These are phyloP conservation scores for Botia almorhae DNA, from an alignment of 2,797 vertebrate species.

Conservation along the genomic window DNA sequence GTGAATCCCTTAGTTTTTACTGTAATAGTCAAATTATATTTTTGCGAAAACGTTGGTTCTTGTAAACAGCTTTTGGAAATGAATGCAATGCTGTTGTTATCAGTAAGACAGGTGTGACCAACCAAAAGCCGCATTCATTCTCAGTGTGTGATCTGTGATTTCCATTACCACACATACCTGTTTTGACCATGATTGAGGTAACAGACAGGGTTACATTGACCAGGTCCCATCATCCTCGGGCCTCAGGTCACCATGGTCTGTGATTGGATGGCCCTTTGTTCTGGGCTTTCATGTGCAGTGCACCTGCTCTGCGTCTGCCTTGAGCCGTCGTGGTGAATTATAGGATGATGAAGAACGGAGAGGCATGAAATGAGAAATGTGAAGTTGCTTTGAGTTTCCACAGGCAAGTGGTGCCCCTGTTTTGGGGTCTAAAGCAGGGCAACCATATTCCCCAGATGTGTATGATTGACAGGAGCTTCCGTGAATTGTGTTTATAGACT, in stretches of 20 bases:
- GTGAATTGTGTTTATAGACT: neutral
- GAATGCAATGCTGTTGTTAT: neutral
- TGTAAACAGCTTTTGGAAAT: neutral
- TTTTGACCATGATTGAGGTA: conserved; percentile 84
- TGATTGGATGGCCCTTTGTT: conserved; percentile 85
- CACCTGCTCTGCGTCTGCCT: conserved; percentile 75
- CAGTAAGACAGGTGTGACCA: conserved; percentile 21
- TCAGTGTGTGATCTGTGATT: conserved; percentile 46
- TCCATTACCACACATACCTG: conserved; percentile 52
- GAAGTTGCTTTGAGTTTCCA: conserved; percentile 50
- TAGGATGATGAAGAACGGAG: conserved; percentile 66
- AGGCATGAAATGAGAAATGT: conserved; percentile 54
- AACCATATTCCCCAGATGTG: conserved; percentile 6
- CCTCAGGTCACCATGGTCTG: conserved; percentile 73
- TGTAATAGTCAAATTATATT: neutral
- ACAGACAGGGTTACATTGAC: conserved; percentile 80
- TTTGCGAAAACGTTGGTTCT: neutral
- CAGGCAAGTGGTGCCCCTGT: conserved; percentile 21
- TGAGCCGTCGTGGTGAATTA: conserved; percentile 85
- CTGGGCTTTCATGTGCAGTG: conserved; percentile 86
- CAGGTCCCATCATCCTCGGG: conserved; percentile 81
- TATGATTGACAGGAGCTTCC: conserved; percentile 14
- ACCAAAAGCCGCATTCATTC: conserved; percentile 1
- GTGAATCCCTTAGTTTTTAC: neutral
- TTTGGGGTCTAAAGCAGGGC: neutral